Conservation (phyloP, 2,888 invertebrate genomes). For the Cinara cedri region DNA sequence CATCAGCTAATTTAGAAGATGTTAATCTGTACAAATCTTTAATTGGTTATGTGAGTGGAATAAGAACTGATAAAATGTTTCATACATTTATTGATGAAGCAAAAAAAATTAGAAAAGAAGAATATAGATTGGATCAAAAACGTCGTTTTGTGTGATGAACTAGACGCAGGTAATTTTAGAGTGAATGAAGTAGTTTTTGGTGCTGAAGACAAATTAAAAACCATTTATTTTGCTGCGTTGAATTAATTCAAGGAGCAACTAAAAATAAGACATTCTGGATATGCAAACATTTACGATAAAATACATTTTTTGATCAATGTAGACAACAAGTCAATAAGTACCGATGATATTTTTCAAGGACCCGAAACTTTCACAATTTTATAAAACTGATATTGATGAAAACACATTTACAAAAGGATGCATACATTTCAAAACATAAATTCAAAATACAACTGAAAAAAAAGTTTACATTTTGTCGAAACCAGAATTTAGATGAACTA, state of each 20-base stretch:
- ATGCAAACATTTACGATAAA: not conserved
- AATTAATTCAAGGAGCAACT: not conserved
- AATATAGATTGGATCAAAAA: not conserved
- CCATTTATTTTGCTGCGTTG: not conserved
- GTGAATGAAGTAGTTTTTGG: not conserved
- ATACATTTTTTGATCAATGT: not conserved
- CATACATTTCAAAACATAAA: too few relatives aligned
- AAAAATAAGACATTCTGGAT: not conserved
- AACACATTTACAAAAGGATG: too few relatives aligned
- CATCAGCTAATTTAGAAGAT: not conserved
- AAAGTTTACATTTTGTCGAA: too few relatives aligned
- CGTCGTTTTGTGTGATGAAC: not conserved
- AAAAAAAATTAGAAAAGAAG: not conserved
- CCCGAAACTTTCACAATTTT: too few relatives aligned
- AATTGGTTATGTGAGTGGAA: not conserved
- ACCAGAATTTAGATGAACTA: too few relatives aligned
- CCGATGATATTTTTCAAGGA: not conserved
- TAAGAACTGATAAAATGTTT: not conserved
- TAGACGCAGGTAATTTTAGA: not conserved
- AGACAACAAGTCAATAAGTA: not conserved
- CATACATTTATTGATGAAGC: not conserved
- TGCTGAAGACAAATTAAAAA: not conserved
- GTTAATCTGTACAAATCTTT: not conserved
- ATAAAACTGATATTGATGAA: too few relatives aligned
- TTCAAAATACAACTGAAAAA: too few relatives aligned